These are phyloP conservation scores for Diuraphis noxia DNA, from an alignment of 1,140 invertebrate genomes.

Conservation along the genomic window DNA sequence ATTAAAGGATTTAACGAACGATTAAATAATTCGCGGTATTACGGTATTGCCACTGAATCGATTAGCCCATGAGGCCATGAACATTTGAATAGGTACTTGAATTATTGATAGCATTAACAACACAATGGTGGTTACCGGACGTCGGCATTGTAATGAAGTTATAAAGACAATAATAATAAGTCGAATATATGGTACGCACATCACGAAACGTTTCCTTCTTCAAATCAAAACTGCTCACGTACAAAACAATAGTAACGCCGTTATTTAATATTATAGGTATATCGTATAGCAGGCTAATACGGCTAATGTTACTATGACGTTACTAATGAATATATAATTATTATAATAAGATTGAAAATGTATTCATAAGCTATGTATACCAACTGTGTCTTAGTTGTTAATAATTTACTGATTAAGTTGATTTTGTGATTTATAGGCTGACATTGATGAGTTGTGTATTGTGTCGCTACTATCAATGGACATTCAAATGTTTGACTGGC, in stretches of 20 bases:
- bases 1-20: too few species aligned
- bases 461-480: conserved; percentile 67
- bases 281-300: too few species aligned
- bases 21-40: neutral
- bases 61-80: neutral
- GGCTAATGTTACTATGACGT: too few species aligned
- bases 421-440: conserved; percentile 64
- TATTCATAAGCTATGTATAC: neutral
- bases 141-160: neutral
- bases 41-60: neutral
- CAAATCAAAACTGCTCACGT: neutral
- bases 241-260: neutral
- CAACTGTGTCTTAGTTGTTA: neutral
- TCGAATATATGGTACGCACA: neutral
- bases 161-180: neutral
- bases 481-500: conserved; percentile 67
- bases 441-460: conserved; percentile 69
- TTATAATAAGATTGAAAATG: neutral
- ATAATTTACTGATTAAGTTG: neutral
- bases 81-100: neutral
- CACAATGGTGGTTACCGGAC: neutral
- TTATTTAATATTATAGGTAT: neutral
- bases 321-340: neutral
- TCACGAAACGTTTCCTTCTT: neutral
- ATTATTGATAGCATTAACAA: neutral